Evolutionary conservation across 2,113 vertebrate species (phyloP).

Genomic region (Arenaria interpres): DNA sequence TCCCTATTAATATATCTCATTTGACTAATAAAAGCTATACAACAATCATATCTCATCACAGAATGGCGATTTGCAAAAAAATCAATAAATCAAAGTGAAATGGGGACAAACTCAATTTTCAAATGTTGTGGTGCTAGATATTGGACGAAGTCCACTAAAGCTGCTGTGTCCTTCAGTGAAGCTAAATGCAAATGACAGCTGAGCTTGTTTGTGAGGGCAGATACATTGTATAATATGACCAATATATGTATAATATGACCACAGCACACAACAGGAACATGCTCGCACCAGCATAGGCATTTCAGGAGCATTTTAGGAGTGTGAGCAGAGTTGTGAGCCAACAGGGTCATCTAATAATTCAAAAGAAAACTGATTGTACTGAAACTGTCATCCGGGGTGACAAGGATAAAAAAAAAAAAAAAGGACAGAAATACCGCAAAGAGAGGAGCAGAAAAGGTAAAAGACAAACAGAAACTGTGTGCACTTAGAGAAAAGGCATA

Average conservation of each 20-base stretch:
- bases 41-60: not conserved
- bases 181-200: not conserved
- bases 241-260: rapidly evolving
- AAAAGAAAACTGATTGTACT: not conserved
- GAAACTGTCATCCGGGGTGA: not conserved
- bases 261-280: not conserved
- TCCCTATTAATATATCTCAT: not conserved
- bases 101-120: not conserved
- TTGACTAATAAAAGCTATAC: not conserved
- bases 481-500: not conserved
- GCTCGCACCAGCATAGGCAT: rapidly evolving
- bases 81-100: not conserved
- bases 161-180: not conserved
- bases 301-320: not conserved
- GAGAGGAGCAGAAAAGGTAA: not conserved
- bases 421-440: not conserved
- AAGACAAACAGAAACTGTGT: not conserved
- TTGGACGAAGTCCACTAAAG: not conserved
- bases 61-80: not conserved
- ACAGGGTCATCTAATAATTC: not conserved
- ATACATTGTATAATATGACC: not conserved
- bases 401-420: not conserved
- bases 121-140: not conserved
- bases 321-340: not conserved
- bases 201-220: not conserved